Evolutionary conservation across 2,888 invertebrate species (phyloP).

Genomic region (Nipponacmea schrenckii): DNA sequence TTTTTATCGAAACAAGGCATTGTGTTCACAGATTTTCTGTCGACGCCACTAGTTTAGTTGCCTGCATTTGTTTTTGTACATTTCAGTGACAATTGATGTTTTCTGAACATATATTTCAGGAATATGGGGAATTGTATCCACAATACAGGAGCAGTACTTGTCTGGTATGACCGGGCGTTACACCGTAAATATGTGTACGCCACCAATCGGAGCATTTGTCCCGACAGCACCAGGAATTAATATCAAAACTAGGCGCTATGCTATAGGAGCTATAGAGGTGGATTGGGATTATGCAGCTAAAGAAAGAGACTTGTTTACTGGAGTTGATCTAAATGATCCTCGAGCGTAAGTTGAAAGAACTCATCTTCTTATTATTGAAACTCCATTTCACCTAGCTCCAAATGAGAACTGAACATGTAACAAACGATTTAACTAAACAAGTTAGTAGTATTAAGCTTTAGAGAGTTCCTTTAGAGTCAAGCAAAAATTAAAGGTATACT

Average conservation of each 20-base stretch:
- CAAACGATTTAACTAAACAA: no score
- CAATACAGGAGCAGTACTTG: neutral
- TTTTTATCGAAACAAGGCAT: no score
- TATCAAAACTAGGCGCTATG: slow-evolving; percentile 30
- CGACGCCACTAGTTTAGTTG: no score
- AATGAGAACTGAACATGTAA: no score
- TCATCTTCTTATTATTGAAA: neutral
- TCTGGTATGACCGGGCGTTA: neutral
- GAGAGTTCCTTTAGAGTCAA: no score
- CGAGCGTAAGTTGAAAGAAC: slow-evolving; percentile 21
- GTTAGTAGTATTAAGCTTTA: no score
- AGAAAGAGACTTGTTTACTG: slow-evolving; percentile 34
- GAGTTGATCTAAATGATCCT: slow-evolving; percentile 27
- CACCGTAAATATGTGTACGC: neutral
- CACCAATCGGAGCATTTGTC: no score
- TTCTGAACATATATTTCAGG: neutral
- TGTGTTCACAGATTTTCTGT: no score
- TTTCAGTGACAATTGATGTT: no score
- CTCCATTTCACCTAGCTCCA: neutral
- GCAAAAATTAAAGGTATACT: no score
- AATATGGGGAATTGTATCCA: neutral
- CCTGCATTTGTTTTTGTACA: no score
- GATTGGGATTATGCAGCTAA: slow-evolving; percentile 43
- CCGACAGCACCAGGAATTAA: no score
- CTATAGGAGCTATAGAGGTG: slow-evolving; percentile 44